A percentile compares a stretch with the other conserved stretches of the same genome.
These are phyloP conservation scores for Heliangelus exortis DNA, from an alignment of 2,797 vertebrate species.

Conservation along the genomic window DNA sequence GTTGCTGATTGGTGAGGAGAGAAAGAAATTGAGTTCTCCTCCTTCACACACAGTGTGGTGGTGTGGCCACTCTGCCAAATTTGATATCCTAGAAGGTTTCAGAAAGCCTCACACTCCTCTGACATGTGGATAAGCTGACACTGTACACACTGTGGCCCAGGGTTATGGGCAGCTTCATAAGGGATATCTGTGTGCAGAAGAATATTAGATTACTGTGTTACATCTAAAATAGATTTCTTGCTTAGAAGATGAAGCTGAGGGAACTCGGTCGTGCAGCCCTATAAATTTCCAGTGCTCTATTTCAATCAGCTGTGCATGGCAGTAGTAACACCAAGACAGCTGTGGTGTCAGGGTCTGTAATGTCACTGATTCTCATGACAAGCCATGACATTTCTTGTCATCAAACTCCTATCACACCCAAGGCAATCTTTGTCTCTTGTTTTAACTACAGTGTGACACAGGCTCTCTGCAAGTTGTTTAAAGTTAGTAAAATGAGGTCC, in stretches of 20 bases:
- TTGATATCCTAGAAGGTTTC: background rate
- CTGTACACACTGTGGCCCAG: background rate
- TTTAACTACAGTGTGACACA: fast-evolving
- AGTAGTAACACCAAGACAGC: fast-evolving
- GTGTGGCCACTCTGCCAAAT: background rate
- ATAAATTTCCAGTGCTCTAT: background rate
- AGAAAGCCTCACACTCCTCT: background rate
- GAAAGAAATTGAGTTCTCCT: background rate
- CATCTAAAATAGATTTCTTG: background rate
- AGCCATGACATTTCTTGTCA: background rate
- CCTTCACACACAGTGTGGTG: fast-evolving
- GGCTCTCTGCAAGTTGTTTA: background rate
- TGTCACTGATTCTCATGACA: background rate
- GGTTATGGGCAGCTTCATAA: background rate
- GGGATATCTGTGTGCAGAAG: background rate
- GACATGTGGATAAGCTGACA: fast-evolving
- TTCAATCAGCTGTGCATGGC: fast-evolving
- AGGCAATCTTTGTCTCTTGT: background rate
- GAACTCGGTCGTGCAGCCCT: background rate
- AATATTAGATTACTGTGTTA: too few species aligned
- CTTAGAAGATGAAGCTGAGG: background rate
- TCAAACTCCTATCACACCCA: background rate
- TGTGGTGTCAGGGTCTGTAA: background rate
- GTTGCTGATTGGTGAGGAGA: background rate
- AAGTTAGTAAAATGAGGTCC: background rate